Evolutionary conservation across 2,113 vertebrate genomes (phyloP), one percentile per base, ranked within the genome.

Genomic region (Chaenogobius annularis): DNA sequence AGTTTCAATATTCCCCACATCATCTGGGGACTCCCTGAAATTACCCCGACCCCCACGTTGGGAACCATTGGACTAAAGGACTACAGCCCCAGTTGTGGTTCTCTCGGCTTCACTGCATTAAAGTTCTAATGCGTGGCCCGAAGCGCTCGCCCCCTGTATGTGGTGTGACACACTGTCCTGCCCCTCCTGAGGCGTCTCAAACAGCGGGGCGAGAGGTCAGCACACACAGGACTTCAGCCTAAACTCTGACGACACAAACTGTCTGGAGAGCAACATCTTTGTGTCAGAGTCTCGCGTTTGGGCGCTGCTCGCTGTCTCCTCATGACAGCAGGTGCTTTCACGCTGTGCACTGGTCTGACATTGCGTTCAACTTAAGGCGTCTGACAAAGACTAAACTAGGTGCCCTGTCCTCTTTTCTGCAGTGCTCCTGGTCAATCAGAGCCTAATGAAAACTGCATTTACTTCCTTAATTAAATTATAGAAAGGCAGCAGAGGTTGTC

Each of bases 211-310:
- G 68, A 2, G 48, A 54, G 86, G 77, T 87, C 89, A 85, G n/a
- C 17, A 66, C 72, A 78, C 77, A 73, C 54, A 75, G 81, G 75
- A 72, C 46, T 66, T 23, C 54, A 59, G 17, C 63, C 70, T 47
- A 70, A 74, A 82, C 62, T 82, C 70, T 78, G 72, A 64, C 63
- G 68, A 82, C 78, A 84, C 89, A 89, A 93, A 91, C 85, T 79
- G 76, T 83, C 56, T 75, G 78, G 50, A 77, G 90, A 81, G 72
- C 66, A 69, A 70, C 75, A 71, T 78, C 71, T 88, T 83, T 87
- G 77, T 87, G 82, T 81, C 83, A 90, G 67, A 80, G 75, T 80
- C 84, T 82, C 70, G 59, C 22, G 78, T 82, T 85, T 82, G 66
- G 75, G 61, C 74, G 44, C 31, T 47, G 70, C 78, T 37, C 52